Evolutionary conservation across 1,140 invertebrate species (phyloP), one percentile per base, ranked within the genome.

Genomic region (Cataglyphis hispanica): DNA sequence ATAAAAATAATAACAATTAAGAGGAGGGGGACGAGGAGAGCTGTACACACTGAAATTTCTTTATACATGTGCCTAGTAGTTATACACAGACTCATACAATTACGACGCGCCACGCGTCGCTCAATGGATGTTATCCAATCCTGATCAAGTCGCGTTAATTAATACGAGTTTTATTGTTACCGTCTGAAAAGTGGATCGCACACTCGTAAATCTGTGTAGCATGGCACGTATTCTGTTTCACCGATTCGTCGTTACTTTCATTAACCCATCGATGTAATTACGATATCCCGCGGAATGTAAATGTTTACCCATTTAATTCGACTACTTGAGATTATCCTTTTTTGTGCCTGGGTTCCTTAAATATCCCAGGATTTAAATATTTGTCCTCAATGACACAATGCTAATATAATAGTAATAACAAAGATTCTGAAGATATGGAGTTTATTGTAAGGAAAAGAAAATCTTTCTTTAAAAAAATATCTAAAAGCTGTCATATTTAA

Each of bases 81-180:
- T 40, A 25, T 16, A 56, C 25, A 69, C 19, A 31, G 34, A 43
- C 8, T 22, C 40, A n/a, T 61, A n/a, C 7, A 6, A 50, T 13
- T 34, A 34, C 43, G 27, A 34, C 16, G 34, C 50, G 4, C 6
- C 66, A 66, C 16, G 22, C 50, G 4, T 19, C 78, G 66, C 72
- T 81, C 78, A 27, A 83, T 83, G 67, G 46, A 83, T 72, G 34
- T 58, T 56, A 81, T 56, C 63, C 31, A 58, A 60, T 72, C 25
- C 53, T 60, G 78, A 83, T 60, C 67, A 46, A 37, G 37, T 31
- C 27, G 53, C 66, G 50, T 83, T 83, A 83, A 83, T 83, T 83
- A 83, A 74, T 74, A 72, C 40, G 53, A 27, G 7, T 83, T 72
- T 83, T 83, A 83, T 37, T 72, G 78, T 61, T 83, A 61, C 8